A percentile compares a stretch with the other conserved stretches of the same genome.
These are phyloP conservation scores for Phasia obesa DNA, from an alignment of 2,888 invertebrate species.

Conservation along the genomic window DNA sequence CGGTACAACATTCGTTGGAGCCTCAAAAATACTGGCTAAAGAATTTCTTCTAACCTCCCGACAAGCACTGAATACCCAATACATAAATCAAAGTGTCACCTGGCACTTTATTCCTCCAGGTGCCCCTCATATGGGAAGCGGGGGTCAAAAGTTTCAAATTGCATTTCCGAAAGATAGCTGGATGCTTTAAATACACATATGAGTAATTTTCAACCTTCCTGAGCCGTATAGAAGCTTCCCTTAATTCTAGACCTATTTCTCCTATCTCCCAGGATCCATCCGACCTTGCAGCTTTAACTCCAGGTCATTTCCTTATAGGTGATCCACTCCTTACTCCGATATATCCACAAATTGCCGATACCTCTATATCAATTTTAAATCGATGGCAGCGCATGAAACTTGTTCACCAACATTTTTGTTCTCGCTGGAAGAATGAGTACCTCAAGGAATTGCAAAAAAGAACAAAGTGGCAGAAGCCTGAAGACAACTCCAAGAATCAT, in stretches of 20 bases:
- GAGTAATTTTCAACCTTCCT: neutral
- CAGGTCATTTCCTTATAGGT: no score
- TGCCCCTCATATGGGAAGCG: neutral
- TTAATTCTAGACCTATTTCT: no score
- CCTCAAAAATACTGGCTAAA: neutral
- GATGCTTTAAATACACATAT: neutral
- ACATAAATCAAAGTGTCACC: neutral
- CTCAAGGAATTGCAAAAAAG: neutral
- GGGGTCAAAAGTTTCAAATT: neutral
- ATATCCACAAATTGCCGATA: no score
- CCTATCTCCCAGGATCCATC: no score
- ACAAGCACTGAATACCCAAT: neutral
- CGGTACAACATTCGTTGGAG: slow-evolving; percentile 4
- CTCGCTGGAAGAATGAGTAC: neutral
- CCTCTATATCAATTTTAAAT: neutral
- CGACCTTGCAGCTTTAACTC: no score
- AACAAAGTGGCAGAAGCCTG: neutral
- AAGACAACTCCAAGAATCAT: neutral
- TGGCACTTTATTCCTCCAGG: neutral
- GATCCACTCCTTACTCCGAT: no score
- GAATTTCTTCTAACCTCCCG: neutral
- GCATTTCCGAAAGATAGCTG: neutral
- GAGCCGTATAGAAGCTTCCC: no score
- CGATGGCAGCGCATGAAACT: neutral
- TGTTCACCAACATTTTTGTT: neutral